These are phyloP conservation scores for Centruroides vittatus DNA, from an alignment of 1,140 invertebrate species.

Conservation along the genomic window DNA sequence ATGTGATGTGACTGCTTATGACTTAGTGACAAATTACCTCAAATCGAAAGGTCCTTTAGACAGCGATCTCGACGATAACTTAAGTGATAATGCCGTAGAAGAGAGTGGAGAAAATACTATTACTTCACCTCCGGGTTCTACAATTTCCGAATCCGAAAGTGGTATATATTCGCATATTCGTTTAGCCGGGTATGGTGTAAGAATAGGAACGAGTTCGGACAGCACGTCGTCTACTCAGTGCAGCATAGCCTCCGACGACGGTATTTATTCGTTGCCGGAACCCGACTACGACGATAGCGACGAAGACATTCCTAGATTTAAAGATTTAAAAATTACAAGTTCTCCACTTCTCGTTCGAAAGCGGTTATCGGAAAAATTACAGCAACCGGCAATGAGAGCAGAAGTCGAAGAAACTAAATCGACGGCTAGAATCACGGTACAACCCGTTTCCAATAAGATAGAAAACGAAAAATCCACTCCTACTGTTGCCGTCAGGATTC, in stretches of 20 bases:
- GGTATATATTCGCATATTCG: slow-evolving; percentile 11
- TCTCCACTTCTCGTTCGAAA: neutral
- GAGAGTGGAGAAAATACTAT: neutral
- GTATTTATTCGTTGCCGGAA: slow-evolving; percentile 12
- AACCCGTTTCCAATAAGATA: neutral
- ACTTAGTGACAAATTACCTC: slow-evolving; percentile 38
- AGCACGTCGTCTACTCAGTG: slow-evolving; percentile 3
- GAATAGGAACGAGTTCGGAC: neutral
- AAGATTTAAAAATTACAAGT: slow-evolving; percentile 2
- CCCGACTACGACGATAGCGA: slow-evolving; percentile 15
- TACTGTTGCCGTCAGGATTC: too few relatives aligned
- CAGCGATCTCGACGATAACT: slow-evolving; percentile 13
- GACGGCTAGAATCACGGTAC: neutral
- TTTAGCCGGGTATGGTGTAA: slow-evolving; percentile 10
- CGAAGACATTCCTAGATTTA: neutral
- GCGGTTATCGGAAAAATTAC: too few relatives aligned
- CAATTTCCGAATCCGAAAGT: slow-evolving; percentile 10
- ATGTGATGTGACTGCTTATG: slow-evolving; percentile 72
- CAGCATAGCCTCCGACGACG: slow-evolving; percentile 8
- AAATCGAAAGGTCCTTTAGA: neutral
- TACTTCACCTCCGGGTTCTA: slow-evolving; percentile 5
- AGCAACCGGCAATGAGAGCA: too few relatives aligned
- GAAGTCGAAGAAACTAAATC: too few relatives aligned
- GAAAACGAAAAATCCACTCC: neutral
- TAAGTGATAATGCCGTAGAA: slow-evolving; percentile 10